Evolutionary conservation across 2,113 vertebrate genomes (phyloP).

Genomic region (Leptosomus discolor): DNA sequence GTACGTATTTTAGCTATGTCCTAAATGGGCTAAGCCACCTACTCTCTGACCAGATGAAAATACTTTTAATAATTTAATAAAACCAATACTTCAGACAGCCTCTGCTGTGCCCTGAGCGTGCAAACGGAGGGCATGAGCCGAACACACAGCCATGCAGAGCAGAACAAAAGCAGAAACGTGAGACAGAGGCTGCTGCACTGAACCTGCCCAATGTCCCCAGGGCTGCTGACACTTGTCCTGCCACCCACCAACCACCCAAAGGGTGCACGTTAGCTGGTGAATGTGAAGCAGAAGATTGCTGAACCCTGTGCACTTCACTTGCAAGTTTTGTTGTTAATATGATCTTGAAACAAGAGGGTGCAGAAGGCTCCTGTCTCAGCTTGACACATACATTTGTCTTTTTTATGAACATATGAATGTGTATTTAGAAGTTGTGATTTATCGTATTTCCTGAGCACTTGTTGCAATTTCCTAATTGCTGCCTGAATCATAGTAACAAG

Average conservation of each 20-base stretch:
- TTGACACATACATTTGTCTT: not conserved
- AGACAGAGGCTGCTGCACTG: rapidly evolving
- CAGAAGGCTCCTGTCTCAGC: not conserved
- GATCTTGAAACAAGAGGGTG: not conserved
- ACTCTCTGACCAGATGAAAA: not conserved
- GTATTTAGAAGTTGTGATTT: not conserved
- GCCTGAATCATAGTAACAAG: not conserved
- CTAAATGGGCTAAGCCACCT: not conserved
- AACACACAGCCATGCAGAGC: rapidly evolving
- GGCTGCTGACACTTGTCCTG: not conserved
- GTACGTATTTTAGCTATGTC: not conserved
- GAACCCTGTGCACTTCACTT: not conserved
- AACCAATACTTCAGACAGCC: not conserved
- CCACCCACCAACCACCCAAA: not conserved
- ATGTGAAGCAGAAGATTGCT: not conserved
- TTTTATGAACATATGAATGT: rapidly evolving
- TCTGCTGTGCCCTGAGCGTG: not conserved
- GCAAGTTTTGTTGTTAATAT: not conserved
- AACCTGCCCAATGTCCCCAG: rapidly evolving
- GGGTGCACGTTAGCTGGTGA: not conserved
- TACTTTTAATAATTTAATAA: not conserved
- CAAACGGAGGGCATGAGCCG: not conserved
- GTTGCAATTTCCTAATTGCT: rapidly evolving
- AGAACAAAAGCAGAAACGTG: not conserved
- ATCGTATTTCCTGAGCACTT: not conserved